phyloP scores from a whole-genome alignment of 1,140 invertebrate species.

The Tetragnatha versicolor region DNA sequence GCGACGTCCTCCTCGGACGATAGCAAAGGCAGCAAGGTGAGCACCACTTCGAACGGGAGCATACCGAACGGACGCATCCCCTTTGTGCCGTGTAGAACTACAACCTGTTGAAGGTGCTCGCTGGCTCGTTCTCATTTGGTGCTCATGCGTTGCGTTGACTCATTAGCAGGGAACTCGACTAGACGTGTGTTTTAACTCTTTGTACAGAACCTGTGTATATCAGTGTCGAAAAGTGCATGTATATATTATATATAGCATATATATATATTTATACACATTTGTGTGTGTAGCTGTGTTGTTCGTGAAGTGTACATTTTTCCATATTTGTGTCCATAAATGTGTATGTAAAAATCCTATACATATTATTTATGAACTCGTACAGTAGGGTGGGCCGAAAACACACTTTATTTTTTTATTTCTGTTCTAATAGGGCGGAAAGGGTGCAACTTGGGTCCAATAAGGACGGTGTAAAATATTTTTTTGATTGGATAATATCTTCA shows the following conservation, averaged over 20 bases:
- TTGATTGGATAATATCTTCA: too few relatives aligned
- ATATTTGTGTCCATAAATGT: conserved; percentile 7
- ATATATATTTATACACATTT: conserved; percentile 20
- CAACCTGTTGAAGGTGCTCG: conserved; percentile 21
- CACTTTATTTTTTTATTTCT: too few relatives aligned
- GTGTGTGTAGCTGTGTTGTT: conserved; percentile 13
- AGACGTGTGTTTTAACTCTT: neutral
- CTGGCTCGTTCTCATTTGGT: neutral
- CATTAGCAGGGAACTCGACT: neutral
- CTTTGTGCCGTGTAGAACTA: conserved; percentile 44
- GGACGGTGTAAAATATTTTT: too few relatives aligned
- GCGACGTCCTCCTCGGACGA: conserved; percentile 41
- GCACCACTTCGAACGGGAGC: conserved; percentile 65
- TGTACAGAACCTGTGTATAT: conserved; percentile 18
- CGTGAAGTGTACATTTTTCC: too few relatives aligned
- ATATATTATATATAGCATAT: neutral
- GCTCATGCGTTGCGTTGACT: neutral
- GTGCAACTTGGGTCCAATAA: too few relatives aligned
- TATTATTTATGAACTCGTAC: conserved; percentile 53
- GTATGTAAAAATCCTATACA: conserved; percentile 27
- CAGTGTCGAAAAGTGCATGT: neutral
- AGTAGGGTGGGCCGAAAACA: too few relatives aligned
- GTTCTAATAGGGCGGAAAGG: too few relatives aligned
- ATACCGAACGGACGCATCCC: conserved; percentile 64
- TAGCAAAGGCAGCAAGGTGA: conserved; percentile 62